Evolutionary conservation across 2,888 invertebrate genomes (phyloP).

Genomic region (Chrysotoxum bicinctum): DNA sequence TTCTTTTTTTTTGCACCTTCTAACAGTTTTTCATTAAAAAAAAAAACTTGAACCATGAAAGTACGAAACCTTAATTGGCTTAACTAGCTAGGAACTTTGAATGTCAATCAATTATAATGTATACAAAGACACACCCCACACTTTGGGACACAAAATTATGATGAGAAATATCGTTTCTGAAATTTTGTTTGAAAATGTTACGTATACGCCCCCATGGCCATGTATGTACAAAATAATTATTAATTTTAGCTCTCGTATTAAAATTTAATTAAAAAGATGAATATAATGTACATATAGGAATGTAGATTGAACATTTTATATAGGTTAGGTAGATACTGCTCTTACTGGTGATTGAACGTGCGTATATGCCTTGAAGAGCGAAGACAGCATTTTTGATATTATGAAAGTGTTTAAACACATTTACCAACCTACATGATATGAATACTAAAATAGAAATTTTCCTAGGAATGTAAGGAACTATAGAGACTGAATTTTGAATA

Average conservation of each 20-base stretch:
- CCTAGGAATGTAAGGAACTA: neutral
- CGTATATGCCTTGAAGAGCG: slow-evolving; percentile 25
- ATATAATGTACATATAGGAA: neutral
- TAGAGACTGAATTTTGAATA: too few species aligned
- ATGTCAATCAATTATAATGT: slow-evolving; percentile 7
- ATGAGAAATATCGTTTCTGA: neutral
- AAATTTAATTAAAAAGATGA: neutral
- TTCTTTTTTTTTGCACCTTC: neutral
- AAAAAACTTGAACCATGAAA: neutral
- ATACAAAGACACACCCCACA: neutral
- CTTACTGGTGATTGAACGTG: neutral
- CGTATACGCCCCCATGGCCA: neutral
- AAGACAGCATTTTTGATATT: neutral
- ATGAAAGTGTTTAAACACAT: neutral
- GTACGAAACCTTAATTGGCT: neutral
- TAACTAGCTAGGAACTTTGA: slow-evolving; percentile 16
- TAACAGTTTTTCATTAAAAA: neutral
- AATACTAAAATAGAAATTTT: slow-evolving; percentile 4
- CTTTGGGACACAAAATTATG: neutral
- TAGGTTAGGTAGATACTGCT: too few species aligned
- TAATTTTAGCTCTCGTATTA: slow-evolving; percentile 10
- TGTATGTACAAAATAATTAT: neutral
- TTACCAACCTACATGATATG: slow-evolving; percentile 28
- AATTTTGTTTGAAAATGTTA: neutral
- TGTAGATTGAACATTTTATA: too few species aligned